Base-by-base conservation (phyloP, 2,888 invertebrate species). In the Volucella inanis region DNA sequence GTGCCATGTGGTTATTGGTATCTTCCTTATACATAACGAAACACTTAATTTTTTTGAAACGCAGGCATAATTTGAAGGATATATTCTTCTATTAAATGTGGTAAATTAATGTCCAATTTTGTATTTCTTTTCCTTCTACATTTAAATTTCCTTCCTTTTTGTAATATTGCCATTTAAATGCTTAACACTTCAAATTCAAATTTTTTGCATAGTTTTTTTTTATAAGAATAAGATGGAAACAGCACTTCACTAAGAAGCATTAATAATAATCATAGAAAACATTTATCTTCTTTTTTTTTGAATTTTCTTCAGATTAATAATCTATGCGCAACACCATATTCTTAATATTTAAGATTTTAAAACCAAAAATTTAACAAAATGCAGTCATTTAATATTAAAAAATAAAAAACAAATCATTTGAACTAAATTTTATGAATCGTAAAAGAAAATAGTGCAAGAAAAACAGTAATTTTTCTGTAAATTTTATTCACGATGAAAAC, bases 301-400 rank as follows among this genome's bases (percentile, higher is more conserved):
- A 81, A 9, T 81, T 76, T 65, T 57, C 55, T 72, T 84, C 75
- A 59, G 47, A 85, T 71, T 68, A 54, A 39, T 71, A 50, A 67
- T 76, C 70, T 81, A 81, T 85, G 67, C 72, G 81, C 81, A 85
- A 85, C 65, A 76, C 39, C 50, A 85, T 85, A 85, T 85, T 85
- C 85, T 85, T 85, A 85, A 85, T 85, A 85, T 85, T 85, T 85
- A 85, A 85, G 85, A 85, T 77, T 72, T 61, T 61, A 70, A 59
- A 55, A 57, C 31, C 22, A 70, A 39, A 43, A 38, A 68, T 41
- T n/a, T 14, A 70, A 62, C 50, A 45, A 41, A 49, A 54, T 49
- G 74, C 43, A 75, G 67, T 68, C 67, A 47, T 71, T 50, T 31
- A 54, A 77, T 31, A 31, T 31, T 12, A 2, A 55, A 43, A 74